phyloP scores from a whole-genome alignment of 2,113 vertebrate genomes.

The Megaceryle maxima region DNA sequence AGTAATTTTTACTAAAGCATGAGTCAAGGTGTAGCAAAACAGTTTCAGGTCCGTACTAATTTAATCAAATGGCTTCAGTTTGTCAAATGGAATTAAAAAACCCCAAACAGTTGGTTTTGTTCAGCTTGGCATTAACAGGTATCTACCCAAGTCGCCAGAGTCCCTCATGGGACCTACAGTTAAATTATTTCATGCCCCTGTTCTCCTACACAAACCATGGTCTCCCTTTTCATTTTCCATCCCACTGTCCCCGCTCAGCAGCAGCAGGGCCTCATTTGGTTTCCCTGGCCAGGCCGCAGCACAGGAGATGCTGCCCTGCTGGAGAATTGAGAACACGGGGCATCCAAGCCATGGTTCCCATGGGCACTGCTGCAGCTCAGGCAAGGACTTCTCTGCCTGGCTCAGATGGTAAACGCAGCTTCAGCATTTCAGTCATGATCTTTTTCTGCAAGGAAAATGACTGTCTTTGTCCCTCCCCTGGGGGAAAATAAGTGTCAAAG shows the following conservation, averaged over 20 bases:
- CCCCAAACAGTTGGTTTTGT: not conserved
- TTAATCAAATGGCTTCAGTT: not conserved
- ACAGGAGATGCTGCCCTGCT: not conserved
- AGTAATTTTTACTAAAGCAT: not conserved
- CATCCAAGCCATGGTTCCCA: not conserved
- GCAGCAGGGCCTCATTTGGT: fast-evolving
- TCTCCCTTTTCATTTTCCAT: not conserved
- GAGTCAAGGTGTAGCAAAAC: not conserved
- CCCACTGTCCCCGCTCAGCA: not conserved
- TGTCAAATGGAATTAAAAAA: not conserved
- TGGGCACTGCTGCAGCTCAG: not conserved
- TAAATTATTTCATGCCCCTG: not conserved
- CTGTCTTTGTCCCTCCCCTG: not conserved
- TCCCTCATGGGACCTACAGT: not conserved
- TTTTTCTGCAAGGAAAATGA: not conserved
- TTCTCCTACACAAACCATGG: not conserved
- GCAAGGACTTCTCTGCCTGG: not conserved
- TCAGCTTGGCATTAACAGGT: not conserved
- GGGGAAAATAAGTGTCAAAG: not conserved
- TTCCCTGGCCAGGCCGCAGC: not conserved
- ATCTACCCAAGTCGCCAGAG: not conserved
- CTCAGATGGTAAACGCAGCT: not conserved
- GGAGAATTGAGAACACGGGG: not conserved
- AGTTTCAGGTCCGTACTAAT: not conserved
- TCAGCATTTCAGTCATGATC: not conserved